Conservation (phyloP, 1,140 invertebrate species). For the Monochamus saltuarius region DNA sequence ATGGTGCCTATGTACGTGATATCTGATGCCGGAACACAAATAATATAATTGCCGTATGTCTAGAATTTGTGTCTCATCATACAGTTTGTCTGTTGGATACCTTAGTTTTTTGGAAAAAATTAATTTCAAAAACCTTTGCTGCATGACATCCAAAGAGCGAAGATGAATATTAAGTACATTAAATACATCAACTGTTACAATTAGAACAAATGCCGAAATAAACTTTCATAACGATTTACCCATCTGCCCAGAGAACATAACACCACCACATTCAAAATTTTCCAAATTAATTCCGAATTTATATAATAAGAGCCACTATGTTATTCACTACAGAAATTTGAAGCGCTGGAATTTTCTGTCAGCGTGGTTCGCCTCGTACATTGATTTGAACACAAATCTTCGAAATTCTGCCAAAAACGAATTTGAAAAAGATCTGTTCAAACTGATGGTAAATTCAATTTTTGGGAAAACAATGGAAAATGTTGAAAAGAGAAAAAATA, state of each 20-base stretch:
- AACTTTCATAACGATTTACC: constrained; percentile 57
- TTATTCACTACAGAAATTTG: constrained; percentile 55
- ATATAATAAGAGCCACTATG: constrained; percentile 33
- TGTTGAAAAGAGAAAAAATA: constrained; percentile 43
- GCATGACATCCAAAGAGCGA: too few relatives aligned
- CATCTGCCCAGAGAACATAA: constrained; percentile 21
- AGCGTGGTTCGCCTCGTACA: constrained; percentile 50
- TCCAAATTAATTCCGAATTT: constrained; percentile 30
- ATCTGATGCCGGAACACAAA: constrained; percentile 3
- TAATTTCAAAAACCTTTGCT: neutral
- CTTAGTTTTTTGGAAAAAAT: constrained; percentile 4
- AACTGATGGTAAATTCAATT: constrained; percentile 48
- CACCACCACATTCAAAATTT: constrained; percentile 5
- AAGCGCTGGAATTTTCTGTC: constrained; percentile 55
- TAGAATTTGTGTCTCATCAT: neutral
- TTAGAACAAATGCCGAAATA: too few relatives aligned
- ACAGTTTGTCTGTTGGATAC: neutral
- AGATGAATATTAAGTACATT: too few relatives aligned
- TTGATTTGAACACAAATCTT: constrained; percentile 31
- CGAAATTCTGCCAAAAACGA: constrained; percentile 43
- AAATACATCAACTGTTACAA: too few relatives aligned
- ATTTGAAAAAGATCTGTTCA: constrained; percentile 50
- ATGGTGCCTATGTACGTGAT: neutral
- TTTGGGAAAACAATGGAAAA: constrained; percentile 56
- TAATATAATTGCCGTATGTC: constrained; percentile 6